A percentile compares a stretch with the other conserved stretches of the same genome.
Conservation (phyloP, 2,797 vertebrate species). For the Cephalopachus bancanus region DNA sequence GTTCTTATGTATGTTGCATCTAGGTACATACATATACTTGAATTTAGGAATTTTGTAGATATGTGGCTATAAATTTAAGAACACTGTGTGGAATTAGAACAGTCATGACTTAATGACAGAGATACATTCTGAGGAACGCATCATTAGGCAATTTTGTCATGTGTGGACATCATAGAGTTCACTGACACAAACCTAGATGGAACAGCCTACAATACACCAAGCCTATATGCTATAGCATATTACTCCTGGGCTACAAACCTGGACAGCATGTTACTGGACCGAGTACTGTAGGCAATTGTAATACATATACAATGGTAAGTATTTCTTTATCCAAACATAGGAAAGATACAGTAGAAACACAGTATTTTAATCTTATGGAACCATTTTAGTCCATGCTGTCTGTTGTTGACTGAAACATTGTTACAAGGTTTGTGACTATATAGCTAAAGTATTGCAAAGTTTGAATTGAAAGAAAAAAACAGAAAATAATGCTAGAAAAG, state of each 20-base stretch:
- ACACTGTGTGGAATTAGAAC: neutral
- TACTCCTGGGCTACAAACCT: neutral
- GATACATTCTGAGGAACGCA: neutral
- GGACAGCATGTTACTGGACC: neutral
- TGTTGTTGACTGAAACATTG: neutral
- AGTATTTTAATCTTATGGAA: neutral
- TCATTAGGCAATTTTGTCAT: neutral
- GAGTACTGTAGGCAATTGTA: neutral
- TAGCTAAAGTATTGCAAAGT: neutral
- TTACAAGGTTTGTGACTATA: neutral
- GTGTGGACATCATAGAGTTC: neutral
- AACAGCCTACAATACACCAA: neutral
- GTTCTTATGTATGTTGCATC: neutral
- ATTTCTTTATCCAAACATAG: neutral
- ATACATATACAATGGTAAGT: neutral
- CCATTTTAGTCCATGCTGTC: neutral
- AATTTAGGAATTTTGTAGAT: neutral
- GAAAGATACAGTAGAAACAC: neutral
- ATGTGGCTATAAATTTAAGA: neutral
- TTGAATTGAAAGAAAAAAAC: slow-evolving; percentile 17
- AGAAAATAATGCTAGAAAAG: slow-evolving; percentile 22
- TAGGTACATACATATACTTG: neutral
- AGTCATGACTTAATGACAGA: neutral
- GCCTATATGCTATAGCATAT: neutral
- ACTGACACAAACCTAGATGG: neutral